Percentiles rank a stretch among this genome's conserved stretches.
These are phyloP conservation scores for Peromyscus aztecus DNA, from an alignment of 2,797 vertebrate genomes.

Conservation along the genomic window DNA sequence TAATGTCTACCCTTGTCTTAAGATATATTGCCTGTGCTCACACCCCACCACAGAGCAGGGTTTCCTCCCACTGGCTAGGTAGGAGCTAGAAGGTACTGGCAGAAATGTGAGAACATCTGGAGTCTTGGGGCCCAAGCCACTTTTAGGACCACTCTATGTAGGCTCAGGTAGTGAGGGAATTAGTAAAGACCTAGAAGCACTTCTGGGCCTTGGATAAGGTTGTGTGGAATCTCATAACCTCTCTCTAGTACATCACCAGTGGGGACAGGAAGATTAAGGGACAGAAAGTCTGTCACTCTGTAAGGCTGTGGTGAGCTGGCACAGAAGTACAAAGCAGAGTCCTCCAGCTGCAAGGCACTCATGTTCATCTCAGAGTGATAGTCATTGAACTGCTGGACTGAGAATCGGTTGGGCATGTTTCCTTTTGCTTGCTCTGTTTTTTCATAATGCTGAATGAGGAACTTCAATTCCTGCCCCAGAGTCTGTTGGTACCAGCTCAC, in stretches of 20 bases:
- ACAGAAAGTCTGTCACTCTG: constrained; percentile 61
- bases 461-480: background rate
- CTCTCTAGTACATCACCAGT: fast-evolving
- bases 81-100: background rate
- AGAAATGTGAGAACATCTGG: background rate
- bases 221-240: background rate
- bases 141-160: background rate
- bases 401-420: fast-evolving
- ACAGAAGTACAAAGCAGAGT: background rate
- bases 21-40: fast-evolving
- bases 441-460: background rate
- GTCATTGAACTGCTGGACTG: background rate
- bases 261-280: background rate
- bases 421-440: background rate
- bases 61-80: background rate
- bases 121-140: fast-evolving
- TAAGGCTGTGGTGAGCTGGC: background rate
- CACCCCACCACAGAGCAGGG: no score
- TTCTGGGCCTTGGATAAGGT: background rate
- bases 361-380: background rate
- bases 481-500: constrained; percentile 29
- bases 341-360: background rate
- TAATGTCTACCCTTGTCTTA: no score
- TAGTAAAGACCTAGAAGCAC: background rate
- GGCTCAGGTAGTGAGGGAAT: background rate